phyloP scores from a whole-genome alignment of 2,797 vertebrate genomes.

The Anguilla anguilla region DNA sequence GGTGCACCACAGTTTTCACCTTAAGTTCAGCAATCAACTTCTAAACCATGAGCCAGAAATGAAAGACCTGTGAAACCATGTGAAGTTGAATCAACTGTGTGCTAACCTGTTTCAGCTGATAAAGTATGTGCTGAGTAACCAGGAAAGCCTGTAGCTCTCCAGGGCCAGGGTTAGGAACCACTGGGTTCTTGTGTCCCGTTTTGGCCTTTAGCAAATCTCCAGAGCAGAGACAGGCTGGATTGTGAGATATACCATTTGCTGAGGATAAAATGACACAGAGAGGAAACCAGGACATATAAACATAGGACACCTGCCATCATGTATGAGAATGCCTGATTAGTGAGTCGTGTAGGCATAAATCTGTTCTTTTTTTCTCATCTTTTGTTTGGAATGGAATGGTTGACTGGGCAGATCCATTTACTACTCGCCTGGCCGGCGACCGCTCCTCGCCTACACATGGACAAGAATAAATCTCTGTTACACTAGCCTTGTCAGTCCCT shows the following conservation, averaged over 20 bases:
- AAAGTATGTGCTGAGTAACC: background rate
- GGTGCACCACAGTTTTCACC: no score
- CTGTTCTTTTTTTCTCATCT: background rate
- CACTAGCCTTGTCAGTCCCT: slow-evolving; percentile 22
- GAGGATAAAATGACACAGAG: background rate
- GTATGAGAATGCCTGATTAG: background rate
- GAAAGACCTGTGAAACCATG: no score
- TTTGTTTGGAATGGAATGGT: background rate
- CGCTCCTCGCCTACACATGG: slow-evolving; percentile 23
- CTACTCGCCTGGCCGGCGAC: background rate
- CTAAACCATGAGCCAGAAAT: no score
- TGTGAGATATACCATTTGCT: background rate
- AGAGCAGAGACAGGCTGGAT: background rate
- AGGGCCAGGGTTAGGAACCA: background rate
- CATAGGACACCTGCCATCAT: background rate
- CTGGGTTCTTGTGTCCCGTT: background rate
- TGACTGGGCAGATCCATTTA: slow-evolving; percentile 15
- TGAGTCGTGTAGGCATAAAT: background rate
- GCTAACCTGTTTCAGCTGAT: background rate
- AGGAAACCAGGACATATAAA: background rate
- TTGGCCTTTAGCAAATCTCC: background rate
- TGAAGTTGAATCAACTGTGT: no score
- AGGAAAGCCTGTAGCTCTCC: background rate
- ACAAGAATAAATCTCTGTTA: slow-evolving; percentile 32
- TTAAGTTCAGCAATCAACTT: no score